Conservation (phyloP, 2,113 vertebrate genomes). For the Dolichallabes microphthalmus region DNA sequence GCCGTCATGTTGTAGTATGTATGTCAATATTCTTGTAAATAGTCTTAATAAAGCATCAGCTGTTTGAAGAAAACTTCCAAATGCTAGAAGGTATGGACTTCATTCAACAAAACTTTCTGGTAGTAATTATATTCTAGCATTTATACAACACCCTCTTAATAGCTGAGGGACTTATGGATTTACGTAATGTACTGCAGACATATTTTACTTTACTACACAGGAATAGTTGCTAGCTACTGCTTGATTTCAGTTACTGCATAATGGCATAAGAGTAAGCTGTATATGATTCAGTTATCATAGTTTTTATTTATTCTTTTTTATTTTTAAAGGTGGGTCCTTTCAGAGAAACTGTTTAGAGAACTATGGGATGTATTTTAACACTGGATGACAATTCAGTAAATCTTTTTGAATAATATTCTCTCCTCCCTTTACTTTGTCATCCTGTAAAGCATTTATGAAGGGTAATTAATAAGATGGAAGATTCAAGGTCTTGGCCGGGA, state of each 20-base stretch:
- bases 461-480: constrained; percentile 43
- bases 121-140: not conserved
- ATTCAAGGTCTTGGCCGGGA: constrained; percentile 27
- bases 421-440: constrained; percentile 32
- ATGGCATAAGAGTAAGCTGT: not conserved
- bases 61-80: not conserved
- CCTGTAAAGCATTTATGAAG: constrained; percentile 37
- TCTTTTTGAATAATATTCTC: constrained; percentile 58
- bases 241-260: not conserved
- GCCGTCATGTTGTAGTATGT: not conserved
- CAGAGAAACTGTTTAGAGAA: constrained; percentile 41
- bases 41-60: not conserved
- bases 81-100: not conserved
- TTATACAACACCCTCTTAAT: not conserved
- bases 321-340: constrained; percentile 19
- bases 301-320: not conserved
- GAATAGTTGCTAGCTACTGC: not conserved
- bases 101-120: not conserved
- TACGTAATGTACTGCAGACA: constrained; percentile 14
- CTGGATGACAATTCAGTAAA: constrained; percentile 54
- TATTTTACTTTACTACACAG: not conserved
- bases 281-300: constrained; percentile 28
- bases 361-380: constrained; percentile 46
- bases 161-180: not conserved
- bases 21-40: not conserved